A percentile compares a stretch with the other conserved stretches of the same genome.
These are phyloP conservation scores for Epinotia demarniana DNA, from an alignment of 2,888 invertebrate species.

Conservation along the genomic window DNA sequence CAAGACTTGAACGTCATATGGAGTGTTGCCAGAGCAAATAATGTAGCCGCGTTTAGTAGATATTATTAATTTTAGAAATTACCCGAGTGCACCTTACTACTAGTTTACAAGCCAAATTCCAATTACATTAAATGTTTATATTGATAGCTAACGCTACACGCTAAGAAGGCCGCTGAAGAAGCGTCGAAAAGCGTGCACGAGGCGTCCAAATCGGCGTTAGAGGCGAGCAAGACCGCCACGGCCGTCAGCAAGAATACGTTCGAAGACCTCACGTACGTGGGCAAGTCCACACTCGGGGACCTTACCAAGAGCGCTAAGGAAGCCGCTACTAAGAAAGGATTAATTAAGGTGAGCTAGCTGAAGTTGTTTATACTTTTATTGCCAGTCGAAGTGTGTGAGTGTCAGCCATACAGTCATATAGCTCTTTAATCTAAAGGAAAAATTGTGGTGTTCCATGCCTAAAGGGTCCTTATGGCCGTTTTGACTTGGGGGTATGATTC, in stretches of 20 bases:
- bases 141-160: conserved; percentile 91
- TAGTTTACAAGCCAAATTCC: background rate
- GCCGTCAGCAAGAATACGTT: conserved; percentile 95
- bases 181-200: conserved; percentile 93
- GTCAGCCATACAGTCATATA: no score
- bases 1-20: no score
- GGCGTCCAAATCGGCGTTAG: conserved; percentile 92
- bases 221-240: conserved; percentile 94
- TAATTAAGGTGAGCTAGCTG: conserved; percentile 87
- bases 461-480: no score
- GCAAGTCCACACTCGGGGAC: conserved; percentile 95
- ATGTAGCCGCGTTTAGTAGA: no score
- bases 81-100: no score
- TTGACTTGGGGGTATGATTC: no score
- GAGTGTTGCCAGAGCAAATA: no score
- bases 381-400: no score
- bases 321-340: conserved; percentile 93
- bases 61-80: no score
- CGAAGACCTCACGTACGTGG: conserved; percentile 94
- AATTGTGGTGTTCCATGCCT: no score
- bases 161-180: conserved; percentile 94
- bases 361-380: background rate
- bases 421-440: no score
- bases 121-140: conserved; percentile 1
- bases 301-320: conserved; percentile 96